phyloP scores from a whole-genome alignment of 2,113 vertebrate species.

The Thamnophis sirtalis region DNA sequence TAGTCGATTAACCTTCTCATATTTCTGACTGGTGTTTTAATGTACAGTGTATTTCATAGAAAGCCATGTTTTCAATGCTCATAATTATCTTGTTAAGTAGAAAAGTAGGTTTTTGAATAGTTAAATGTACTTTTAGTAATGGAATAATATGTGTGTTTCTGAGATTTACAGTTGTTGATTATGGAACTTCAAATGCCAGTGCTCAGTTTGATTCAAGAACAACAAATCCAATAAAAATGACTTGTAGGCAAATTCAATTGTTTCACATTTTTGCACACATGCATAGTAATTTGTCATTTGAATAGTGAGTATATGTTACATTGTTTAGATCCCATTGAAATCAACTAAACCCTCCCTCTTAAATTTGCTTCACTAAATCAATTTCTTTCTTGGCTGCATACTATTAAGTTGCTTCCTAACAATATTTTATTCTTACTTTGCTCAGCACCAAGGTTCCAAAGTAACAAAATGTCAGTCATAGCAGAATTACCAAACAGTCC shows the following conservation, averaged over 20 bases:
- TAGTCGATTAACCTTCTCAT: neutral
- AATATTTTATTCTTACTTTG: neutral
- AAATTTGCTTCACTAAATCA: neutral
- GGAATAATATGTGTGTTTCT: neutral
- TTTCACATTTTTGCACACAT: neutral
- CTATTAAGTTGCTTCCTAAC: neutral
- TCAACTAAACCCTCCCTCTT: neutral
- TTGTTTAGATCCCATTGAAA: neutral
- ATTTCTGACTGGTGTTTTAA: neutral
- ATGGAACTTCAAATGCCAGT: neutral
- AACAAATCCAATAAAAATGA: neutral
- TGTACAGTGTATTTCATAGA: neutral
- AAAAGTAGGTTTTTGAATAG: neutral
- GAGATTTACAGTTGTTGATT: neutral
- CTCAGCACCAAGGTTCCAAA: conserved; percentile 61
- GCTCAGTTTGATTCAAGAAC: neutral
- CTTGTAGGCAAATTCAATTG: neutral
- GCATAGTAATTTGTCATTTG: neutral
- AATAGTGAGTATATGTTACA: neutral
- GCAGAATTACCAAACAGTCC: conserved; percentile 48
- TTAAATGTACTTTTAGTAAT: neutral
- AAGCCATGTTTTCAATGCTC: neutral
- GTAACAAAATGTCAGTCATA: conserved; percentile 63
- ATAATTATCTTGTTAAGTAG: neutral
- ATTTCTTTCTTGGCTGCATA: neutral